Conservation (phyloP, 2,888 invertebrate genomes). For the Lycia hirtaria region DNA sequence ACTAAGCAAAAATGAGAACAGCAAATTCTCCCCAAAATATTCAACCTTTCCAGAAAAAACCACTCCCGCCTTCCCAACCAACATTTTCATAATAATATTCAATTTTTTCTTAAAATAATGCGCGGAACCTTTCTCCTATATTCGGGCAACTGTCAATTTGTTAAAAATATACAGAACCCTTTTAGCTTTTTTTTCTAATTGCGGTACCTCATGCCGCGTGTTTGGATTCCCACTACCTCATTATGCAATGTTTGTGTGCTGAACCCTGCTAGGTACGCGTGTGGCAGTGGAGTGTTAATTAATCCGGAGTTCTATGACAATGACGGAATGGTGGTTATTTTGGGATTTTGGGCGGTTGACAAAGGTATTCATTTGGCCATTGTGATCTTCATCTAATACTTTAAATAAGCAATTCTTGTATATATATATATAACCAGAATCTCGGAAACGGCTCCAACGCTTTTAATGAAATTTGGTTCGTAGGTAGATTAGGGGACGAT, state of each 20-base stretch:
- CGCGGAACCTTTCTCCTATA: conserved; percentile 4
- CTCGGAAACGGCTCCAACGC: no score
- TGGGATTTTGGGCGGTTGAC: not conserved
- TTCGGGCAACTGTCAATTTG: conserved; percentile 3
- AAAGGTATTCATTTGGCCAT: not conserved
- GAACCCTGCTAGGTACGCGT: conserved; percentile 5
- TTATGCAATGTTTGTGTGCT: conserved; percentile 18
- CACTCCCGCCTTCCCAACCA: not conserved
- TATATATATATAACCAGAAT: not conserved
- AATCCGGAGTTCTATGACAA: conserved; percentile 18
- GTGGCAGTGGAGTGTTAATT: conserved; percentile 20
- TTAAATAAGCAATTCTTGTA: not conserved
- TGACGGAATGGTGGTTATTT: not conserved
- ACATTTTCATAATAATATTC: not conserved
- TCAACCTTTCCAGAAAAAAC: not conserved
- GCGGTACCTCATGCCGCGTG: conserved; percentile 21
- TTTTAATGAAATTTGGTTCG: no score
- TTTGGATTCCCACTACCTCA: conserved; percentile 19
- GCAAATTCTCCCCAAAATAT: conserved; percentile 11
- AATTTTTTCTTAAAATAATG: conserved; percentile 17
- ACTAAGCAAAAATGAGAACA: conserved; percentile 6
- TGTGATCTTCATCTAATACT: not conserved
- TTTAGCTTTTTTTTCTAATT: conserved; percentile 25
- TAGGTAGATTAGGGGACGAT: no score
- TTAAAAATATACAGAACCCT: conserved; percentile 16